Conservation (phyloP, 2,797 vertebrate species). For the Danio jaintianensis region DNA sequence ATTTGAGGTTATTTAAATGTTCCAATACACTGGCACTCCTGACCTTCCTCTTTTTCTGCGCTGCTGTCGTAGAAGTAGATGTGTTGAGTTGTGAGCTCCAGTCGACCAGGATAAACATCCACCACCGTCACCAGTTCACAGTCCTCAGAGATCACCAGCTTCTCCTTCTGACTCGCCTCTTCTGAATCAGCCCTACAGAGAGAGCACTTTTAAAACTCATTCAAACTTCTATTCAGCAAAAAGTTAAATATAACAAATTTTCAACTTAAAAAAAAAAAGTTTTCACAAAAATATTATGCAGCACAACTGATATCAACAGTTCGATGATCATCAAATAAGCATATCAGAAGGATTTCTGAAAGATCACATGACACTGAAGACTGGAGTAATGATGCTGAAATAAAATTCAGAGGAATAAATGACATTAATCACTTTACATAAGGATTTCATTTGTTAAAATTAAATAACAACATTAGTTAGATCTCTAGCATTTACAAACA, state of each 20-base stretch:
- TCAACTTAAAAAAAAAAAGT: too few species aligned
- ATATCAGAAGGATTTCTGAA: not conserved
- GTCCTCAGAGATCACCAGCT: slow-evolving; percentile 90
- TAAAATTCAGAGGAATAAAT: not conserved
- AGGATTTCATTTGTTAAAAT: too few species aligned
- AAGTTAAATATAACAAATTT: not conserved
- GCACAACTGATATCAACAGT: not conserved
- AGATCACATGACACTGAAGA: not conserved
- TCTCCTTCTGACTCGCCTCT: slow-evolving; percentile 93
- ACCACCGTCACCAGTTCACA: slow-evolving; percentile 94
- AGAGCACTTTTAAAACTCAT: not conserved
- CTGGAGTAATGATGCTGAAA: not conserved
- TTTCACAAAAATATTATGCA: not conserved
- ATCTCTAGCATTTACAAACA: too few species aligned
- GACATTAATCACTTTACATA: not conserved
- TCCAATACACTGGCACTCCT: too few species aligned
- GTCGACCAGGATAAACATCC: slow-evolving; percentile 88
- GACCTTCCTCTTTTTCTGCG: slow-evolving; percentile 95
- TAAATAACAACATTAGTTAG: too few species aligned
- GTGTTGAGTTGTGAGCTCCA: slow-evolving; percentile 95
- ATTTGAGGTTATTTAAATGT: too few species aligned
- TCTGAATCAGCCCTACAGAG: slow-evolving; percentile 84
- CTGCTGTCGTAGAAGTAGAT: slow-evolving; percentile 95
- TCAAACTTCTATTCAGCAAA: not conserved
- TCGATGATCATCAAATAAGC: too few species aligned